Conservation (phyloP, 1,140 invertebrate genomes). For the Penaeus indicus region DNA sequence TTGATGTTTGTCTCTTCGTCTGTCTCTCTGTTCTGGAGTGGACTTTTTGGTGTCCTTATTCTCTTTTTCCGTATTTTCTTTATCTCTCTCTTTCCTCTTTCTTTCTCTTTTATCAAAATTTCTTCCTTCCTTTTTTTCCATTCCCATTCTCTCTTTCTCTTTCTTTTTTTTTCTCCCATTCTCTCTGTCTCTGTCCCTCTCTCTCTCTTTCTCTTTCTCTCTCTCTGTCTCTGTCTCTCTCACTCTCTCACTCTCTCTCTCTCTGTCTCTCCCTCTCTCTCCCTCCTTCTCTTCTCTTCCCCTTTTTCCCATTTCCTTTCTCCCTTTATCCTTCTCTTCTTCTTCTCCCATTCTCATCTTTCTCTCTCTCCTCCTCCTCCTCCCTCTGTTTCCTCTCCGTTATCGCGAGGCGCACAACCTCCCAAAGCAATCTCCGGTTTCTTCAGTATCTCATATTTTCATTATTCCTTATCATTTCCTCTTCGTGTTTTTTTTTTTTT, state of each 20-base stretch:
- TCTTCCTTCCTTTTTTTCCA: not conserved
- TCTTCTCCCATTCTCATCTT: no score
- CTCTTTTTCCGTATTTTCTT: not conserved
- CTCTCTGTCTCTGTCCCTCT: not conserved
- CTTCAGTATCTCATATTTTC: no score
- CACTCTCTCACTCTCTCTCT: conserved; percentile 28
- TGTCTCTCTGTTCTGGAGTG: no score
- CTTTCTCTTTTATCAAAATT: not conserved
- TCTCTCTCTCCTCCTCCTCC: no score
- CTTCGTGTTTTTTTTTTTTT: no score
- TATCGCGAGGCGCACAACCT: no score
- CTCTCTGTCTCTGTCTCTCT: conserved; percentile 25
- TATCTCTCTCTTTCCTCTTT: not conserved
- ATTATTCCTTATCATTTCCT: no score
- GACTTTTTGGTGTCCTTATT: not conserved
- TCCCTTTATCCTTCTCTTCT: not conserved
- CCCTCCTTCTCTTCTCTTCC: no score
- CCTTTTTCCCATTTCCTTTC: not conserved
- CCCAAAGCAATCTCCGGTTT: no score
- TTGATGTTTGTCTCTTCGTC: not conserved
- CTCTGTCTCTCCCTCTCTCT: conserved; percentile 28
- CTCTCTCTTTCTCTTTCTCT: not conserved
- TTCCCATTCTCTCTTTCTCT: not conserved
- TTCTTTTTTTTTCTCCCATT: not conserved
- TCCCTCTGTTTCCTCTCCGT: not conserved